Percentiles rank a stretch among this genome's conserved stretches.
Conservation (phyloP, 2,113 vertebrate genomes). For the Rhabdomys dilectus region DNA sequence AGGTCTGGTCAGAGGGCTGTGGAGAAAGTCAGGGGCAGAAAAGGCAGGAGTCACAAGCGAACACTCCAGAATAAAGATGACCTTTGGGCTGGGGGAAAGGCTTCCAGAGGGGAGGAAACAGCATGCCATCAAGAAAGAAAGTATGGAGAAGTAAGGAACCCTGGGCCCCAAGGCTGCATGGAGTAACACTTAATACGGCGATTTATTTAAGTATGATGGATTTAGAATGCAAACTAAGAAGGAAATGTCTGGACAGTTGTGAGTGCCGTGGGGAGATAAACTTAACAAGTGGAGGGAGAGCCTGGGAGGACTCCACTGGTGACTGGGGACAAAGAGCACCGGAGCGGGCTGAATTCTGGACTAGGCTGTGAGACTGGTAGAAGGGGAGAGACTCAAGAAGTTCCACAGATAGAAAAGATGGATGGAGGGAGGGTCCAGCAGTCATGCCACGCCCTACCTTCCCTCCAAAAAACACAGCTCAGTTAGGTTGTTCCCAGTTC, state of each 20-base stretch:
- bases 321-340: not conserved
- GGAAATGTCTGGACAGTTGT: not conserved
- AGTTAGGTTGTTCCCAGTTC: not conserved
- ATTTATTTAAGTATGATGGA: not conserved
- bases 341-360: not conserved
- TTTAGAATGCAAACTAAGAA: not conserved
- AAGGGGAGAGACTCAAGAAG: not conserved
- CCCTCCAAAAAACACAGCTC: too few relatives aligned
- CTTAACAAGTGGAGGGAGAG: not conserved
- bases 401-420: not conserved
- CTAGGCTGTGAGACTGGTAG: too few relatives aligned
- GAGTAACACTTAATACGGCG: not conserved
- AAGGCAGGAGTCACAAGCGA: not conserved
- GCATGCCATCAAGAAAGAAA: not conserved
- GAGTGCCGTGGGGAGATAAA: not conserved
- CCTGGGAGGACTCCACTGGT: accelerated
- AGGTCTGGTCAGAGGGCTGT: not conserved
- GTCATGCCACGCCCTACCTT: accelerated
- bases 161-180: accelerated
- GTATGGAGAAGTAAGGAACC: not conserved
- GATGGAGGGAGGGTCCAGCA: not conserved
- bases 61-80: not conserved
- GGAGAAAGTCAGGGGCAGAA: not conserved
- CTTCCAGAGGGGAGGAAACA: not conserved
- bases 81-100: not conserved